Base-by-base conservation (phyloP, 2,797 vertebrate species). In the Argyrosomus regius region DNA sequence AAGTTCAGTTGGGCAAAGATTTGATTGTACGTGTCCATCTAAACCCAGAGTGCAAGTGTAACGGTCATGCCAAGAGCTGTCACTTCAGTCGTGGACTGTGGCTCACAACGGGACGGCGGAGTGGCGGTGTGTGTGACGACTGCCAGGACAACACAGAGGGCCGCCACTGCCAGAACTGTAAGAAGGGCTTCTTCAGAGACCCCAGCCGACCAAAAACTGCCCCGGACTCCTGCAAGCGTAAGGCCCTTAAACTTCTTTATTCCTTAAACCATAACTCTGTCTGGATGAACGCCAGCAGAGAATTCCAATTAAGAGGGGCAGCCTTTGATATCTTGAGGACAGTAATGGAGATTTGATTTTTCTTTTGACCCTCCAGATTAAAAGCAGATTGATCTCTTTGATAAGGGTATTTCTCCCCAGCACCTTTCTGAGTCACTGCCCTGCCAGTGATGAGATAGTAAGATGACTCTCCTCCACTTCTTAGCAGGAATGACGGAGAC, bases 111-210 rank as follows among this genome's bases (percentile, higher is more conserved):
- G 96, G 97, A 24, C 96, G 95, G 54, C 96, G 84, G 43, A 97
- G 96, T 0, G 98, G 97, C 0, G 97, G 98, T 0, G 91, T 98
- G 88, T 99, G 98, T 24, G 94, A 96, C 7, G 52, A 66, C 90
- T 99, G 98, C 61, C 94, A 88, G 69, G 96, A 99, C 94, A 97
- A 98, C 92, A 99, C 98, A 0, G 96, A 96, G 57, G 98, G 98
- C 0, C 96, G 92, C 20, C 94, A 97, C 82, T 99, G 98, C 91
- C 96, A 99, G 82, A 95, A 77, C 87, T 99, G 98, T 85, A 96
- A 94, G 86, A 94, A 84, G 0, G 97, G 97, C 82, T 99, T 97
- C 96, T 97, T 95, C 94, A 95, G 97, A 1, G 96, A 98, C 88
- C 93, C 95, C 31, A 84, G 86, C 48, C 94, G 87, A 80, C 95